Base-by-base conservation (phyloP, 37 sponge, comb jelly and placozoan genomes). In the Eunapius fragilis region DNA sequence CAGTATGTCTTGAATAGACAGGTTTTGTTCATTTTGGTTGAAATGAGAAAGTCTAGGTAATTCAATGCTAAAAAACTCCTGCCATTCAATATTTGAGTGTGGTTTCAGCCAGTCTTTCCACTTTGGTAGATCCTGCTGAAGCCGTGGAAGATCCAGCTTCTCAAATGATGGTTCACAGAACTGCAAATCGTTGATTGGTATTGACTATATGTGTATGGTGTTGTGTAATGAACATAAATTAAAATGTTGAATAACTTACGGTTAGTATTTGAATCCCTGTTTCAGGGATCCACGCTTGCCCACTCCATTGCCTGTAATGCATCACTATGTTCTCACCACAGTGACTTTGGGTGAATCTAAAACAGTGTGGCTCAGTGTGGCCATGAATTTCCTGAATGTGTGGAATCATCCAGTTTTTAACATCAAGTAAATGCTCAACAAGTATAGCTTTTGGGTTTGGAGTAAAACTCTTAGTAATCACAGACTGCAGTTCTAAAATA, bases 231-330 rank as follows among this genome's bases (percentile, higher is more conserved):
- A 10, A 70, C 71, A 70, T 10, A 7, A 10, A 10, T 10, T 10
- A 30, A 10, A 7, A 5, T 7, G 4, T 70, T 30, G 7, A 70
- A 70, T 70, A 26, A 70, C 71, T 70, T 26, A 26, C 28, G 71
- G 5, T 28, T 70, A 26, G 28, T 70, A 26, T 70, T 70, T 28
- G 28, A 28, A 70, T 26, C 71, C 26, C 41, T 41, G 41, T 41
- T 41, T 41, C 41, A 41, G 41, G 41, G 41, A 41, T 41, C 87
- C 87, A 87, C 50, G 69, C 27, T 68, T 86, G 71, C 37, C 25
- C 33, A 37, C 75, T 80, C 68, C 72, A 80, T 25, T 80, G 37
- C 72, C 37, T 78, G 74, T 79, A 87, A 48, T 79, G 73, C 87
- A 87, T 79, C 67, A 74, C 84, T 30, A 68, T 76, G 36, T 72